These are phyloP conservation scores for Trachythela sp. DNA, from an alignment of 64 coral and sea anemone genomes.

Conservation along the genomic window DNA sequence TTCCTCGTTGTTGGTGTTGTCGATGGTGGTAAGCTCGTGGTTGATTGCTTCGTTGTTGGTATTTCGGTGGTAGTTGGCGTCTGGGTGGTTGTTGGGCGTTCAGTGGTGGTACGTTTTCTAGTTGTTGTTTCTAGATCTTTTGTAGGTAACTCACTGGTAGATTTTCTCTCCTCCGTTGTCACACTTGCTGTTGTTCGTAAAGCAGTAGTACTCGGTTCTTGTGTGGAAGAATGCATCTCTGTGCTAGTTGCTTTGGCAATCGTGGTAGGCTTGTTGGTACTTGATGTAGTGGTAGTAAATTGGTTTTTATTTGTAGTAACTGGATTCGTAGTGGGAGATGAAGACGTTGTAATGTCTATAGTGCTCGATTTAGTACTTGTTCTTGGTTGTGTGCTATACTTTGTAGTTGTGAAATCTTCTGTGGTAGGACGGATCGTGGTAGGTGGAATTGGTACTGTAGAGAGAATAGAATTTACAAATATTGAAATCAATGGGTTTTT, in stretches of 20 bases:
- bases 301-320: no score
- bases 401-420: neutral
- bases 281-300: neutral
- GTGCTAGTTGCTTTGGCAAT: no score
- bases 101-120: neutral
- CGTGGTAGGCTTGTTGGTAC: neutral
- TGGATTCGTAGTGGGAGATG: no score
- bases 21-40: neutral
- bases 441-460: neutral
- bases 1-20: neutral
- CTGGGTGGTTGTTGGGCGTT: neutral
- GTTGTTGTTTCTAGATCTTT: neutral
- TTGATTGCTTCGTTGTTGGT: neutral
- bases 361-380: neutral
- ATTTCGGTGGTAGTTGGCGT: neutral
- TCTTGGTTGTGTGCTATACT: neutral
- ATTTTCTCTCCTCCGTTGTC: neutral
- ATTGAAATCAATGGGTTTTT: neutral
- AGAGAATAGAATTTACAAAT: neutral
- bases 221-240: no score
- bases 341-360: no score
- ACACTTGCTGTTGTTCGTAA: neutral
- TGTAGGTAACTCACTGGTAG: neutral
- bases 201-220: no score
- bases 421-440: neutral